Evolutionary conservation across 2,797 vertebrate genomes (phyloP).

Genomic region (Cynopterus sphinx): DNA sequence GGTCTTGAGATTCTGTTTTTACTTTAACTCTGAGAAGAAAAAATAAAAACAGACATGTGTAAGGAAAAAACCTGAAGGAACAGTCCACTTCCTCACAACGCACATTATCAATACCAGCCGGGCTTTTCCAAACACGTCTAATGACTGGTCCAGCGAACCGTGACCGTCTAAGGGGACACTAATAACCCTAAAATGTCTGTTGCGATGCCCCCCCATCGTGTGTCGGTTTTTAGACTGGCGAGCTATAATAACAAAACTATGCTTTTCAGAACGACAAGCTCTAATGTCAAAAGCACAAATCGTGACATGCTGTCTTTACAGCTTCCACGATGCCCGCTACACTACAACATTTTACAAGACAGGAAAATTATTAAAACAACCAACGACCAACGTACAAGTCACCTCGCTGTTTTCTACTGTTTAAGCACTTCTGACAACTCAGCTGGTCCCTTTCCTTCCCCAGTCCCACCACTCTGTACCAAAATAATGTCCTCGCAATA

Average conservation of each 20-base stretch:
- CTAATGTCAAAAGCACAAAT: not conserved
- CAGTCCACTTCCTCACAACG: not conserved
- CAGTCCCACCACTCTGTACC: not conserved
- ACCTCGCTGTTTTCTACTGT: not conserved
- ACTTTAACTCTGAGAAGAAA: slow-evolving; percentile 89
- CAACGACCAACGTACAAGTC: not conserved
- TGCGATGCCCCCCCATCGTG: not conserved
- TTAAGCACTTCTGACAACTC: not conserved
- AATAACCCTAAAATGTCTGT: not conserved
- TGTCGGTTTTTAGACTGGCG: not conserved
- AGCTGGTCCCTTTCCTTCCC: not conserved
- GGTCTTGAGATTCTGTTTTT: slow-evolving; percentile 94
- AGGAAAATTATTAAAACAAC: not conserved
- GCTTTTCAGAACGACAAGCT: not conserved
- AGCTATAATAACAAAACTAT: not conserved
- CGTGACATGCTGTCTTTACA: not conserved
- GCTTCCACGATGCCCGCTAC: not conserved
- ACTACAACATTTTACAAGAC: not conserved
- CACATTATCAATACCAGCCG: not conserved
- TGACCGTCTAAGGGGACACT: not conserved
- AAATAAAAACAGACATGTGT: not conserved
- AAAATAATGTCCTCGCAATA: not conserved
- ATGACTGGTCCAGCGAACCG: not conserved
- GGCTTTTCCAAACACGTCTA: not conserved
- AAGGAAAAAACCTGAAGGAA: not conserved